Base-by-base conservation (phyloP, 2,797 vertebrate genomes). In the Melopsittacus undulatus region DNA sequence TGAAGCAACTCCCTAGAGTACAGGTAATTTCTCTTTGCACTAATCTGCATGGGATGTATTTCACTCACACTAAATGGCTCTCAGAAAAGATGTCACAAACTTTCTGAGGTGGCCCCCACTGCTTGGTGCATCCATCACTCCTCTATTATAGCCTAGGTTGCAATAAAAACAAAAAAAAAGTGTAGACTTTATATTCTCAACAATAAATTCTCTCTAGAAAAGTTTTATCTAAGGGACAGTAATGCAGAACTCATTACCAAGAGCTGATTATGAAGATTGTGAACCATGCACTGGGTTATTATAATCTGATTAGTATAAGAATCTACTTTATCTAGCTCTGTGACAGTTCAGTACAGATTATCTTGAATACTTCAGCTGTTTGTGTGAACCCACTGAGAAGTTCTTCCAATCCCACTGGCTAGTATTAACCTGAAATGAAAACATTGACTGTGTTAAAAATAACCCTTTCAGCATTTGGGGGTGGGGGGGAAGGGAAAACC, bases 401-500 rank as follows among this genome's bases (percentile, higher is more conserved):
- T 49, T 77, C 57, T 82, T 92, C 83, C 29, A 89, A 24, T 64
- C 74, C 43, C 66, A 72, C 43, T 42, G 73, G 68, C 26, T 72
- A 48, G 32, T 40, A 42, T 56, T 73, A 85, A 82, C 30, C 75
- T 48, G 10, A 89, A 90, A 86, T 15, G 15, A 87, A 92, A 92
- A 85, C 82, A 54, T 89, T 79, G 70, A 86, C 59, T 77, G 21
- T 85, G 78, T 88, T 87, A 92, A 95, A 95, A 95, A 92, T 94
- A 95, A 84, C 89, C 70, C 85, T 95, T 96, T 95, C 81, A 42
- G 45, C 40, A 57, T 81, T 88, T 20, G 63, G 32, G 6, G 18
- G 8, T 11, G 12, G 12, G 40, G 40, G 40, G 40, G 40, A 13
- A 6, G 40, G 11, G 5, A 40, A 40, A 36, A 36, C 36, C 36